Base-by-base conservation (phyloP, 2,113 vertebrate genomes). In the Lichenostomus cassidix region DNA sequence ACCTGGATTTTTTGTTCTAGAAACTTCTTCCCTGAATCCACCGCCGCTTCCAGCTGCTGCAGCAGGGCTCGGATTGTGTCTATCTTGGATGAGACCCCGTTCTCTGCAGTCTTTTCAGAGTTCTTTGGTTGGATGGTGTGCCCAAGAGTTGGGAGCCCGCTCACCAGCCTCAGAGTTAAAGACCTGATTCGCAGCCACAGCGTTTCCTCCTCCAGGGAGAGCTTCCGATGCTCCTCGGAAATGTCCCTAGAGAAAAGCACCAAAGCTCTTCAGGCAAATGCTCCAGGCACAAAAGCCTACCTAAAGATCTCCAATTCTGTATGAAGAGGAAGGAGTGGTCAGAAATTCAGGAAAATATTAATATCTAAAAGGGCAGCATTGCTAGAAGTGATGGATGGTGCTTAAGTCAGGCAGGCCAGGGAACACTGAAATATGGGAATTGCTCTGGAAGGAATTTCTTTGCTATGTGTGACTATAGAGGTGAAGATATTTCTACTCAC, bases 121-220 rank as follows among this genome's bases (percentile, higher is more conserved):
- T 99, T 99, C 75, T 98, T 98, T 35, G 98, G 97, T 52, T 98
- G 97, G 24, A 98, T 71, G 4, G 97, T 24, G 94, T 98, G 99
- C 70, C 97, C 98, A 7, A 98, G 97, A 14, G 94, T 90, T 3
- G 99, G 97, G 85, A 99, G 83, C 4, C 98, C 97, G 55, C 99
- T 98, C 56, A 99, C 97, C 79, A 99, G 96, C 95, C 99, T 98
- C 53, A 99, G 90, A 1, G 98, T 99, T 41, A 99, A 96, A 19
- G 99, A 99, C 9, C 99, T 99, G 80, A 99, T 98, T 95, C 97
- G 98, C 92, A 99, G 88, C 99, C 99, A 99, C 69, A 98, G 86
- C 1, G 97, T 97, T 90, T 99, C 99, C 60, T 99, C 99, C 89
- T 99, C 99, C 59, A 99, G 92, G 22, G 99, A 99, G 42, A 97